Evolutionary conservation across 2,888 invertebrate genomes (phyloP), one percentile per base, ranked within the genome.

Genomic region (Drosophila putrida): DNA sequence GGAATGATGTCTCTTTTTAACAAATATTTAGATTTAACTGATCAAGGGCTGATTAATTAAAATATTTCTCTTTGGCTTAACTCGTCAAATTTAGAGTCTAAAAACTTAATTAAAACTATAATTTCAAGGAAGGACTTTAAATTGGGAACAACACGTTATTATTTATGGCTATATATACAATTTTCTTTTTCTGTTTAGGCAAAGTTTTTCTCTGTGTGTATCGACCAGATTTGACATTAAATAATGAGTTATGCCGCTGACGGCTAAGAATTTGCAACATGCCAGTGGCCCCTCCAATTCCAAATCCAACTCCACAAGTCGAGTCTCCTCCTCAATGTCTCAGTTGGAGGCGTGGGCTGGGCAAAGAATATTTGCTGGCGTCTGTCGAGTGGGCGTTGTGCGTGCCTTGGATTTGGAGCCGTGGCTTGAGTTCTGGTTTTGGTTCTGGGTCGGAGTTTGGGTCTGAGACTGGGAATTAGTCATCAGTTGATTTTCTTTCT

Each of bases 181-280:
- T 20, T 20, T 20, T 20, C 20, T 3, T 20, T 20, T 2, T 20
- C 20, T 20, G 20, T 20, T 3, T 20, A n/a, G n/a, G n/a, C n/a
- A n/a, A n/a, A n/a, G 20, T 3, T 20, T 20, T 20, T 20, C 20
- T 20, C 20, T 20, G 20, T 20, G 20, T 20, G 20, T 68, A 75
- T 80, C 81, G 86, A 78, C 78, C 74, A 78, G 88, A 81, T 83
- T 85, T 85, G 85, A 85, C 85, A 88, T 88, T 85, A 85, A 85
- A 88, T 85, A 88, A 85, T 85, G 85, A 85, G 85, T 86, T 86
- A 83, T 82, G 78, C 85, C 68, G 77, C 82, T 83, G 88, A 87
- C 75, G 75, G 60, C 71, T 80, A 70, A 82, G 85, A 78, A 88
- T 85, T 84, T 74, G 83, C 85, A 84, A 80, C 80, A 75, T 82